These are phyloP conservation scores for Sarcophaga carnaria DNA, from an alignment of 2,888 invertebrate genomes.

Conservation along the genomic window DNA sequence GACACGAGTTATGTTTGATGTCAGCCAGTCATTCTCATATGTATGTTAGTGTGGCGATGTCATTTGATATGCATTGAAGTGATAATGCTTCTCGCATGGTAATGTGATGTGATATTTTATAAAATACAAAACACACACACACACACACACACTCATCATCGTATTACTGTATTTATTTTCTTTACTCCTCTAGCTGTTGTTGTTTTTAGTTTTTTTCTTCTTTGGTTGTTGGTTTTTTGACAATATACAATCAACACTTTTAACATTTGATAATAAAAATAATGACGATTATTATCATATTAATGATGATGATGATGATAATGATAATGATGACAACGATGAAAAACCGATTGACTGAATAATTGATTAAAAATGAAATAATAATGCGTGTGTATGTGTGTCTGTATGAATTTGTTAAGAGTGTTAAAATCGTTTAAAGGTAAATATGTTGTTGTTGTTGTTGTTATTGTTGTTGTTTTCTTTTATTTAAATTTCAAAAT, in stretches of 20 bases:
- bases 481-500: too few species aligned
- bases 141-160: too few species aligned
- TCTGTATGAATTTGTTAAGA: not conserved
- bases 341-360: constrained; percentile 12
- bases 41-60: not conserved
- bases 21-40: not conserved
- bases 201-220: not conserved
- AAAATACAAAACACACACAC: not conserved
- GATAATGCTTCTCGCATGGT: not conserved
- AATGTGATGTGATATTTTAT: constrained; percentile 28
- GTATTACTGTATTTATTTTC: not conserved
- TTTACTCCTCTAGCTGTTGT: not conserved
- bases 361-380: not conserved
- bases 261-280: constrained; percentile 31
- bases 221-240: not conserved
- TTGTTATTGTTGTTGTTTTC: not conserved
- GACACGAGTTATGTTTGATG: constrained; percentile 8
- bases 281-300: constrained; percentile 23
- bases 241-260: constrained; percentile 46
- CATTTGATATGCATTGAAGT: constrained; percentile 25
- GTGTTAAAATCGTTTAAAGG: not conserved
- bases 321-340: constrained; percentile 3
- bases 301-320: constrained; percentile 15
- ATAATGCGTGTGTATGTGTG: not conserved
- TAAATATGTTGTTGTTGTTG: constrained; percentile 1